These are phyloP conservation scores for Lasiurus cinereus DNA, from an alignment of 2,113 vertebrate genomes.

Conservation along the genomic window DNA sequence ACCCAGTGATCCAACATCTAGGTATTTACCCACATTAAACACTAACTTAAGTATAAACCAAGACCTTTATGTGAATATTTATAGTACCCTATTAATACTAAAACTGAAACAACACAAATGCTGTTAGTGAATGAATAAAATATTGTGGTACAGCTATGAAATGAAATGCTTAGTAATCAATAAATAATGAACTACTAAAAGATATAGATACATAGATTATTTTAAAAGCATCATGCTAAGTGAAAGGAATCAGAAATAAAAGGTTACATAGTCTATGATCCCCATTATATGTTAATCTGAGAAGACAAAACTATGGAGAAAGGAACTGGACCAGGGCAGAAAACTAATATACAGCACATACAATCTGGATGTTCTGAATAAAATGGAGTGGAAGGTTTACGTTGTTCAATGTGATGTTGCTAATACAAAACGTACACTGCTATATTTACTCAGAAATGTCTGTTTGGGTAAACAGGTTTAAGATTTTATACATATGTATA, in stretches of 20 bases:
- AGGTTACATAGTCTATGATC: too few relatives aligned
- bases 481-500: background rate
- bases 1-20: background rate
- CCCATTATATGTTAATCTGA: background rate
- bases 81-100: background rate
- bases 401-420: background rate
- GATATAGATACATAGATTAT: background rate
- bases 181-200: background rate
- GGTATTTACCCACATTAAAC: background rate
- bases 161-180: background rate
- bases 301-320: background rate
- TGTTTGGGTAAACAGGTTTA: background rate
- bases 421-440: background rate
- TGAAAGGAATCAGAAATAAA: background rate
- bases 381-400: background rate
- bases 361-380: background rate
- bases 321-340: background rate
- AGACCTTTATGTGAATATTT: background rate
- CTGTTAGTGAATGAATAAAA: background rate
- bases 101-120: background rate
- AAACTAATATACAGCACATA: background rate
- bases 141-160: background rate
- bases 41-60: background rate
- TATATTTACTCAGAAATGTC: background rate
- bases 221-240: background rate